A percentile compares a stretch with the other conserved stretches of the same genome.
Conservation (phyloP, 1,140 invertebrate genomes). For the Drosophila subpulchrella region DNA sequence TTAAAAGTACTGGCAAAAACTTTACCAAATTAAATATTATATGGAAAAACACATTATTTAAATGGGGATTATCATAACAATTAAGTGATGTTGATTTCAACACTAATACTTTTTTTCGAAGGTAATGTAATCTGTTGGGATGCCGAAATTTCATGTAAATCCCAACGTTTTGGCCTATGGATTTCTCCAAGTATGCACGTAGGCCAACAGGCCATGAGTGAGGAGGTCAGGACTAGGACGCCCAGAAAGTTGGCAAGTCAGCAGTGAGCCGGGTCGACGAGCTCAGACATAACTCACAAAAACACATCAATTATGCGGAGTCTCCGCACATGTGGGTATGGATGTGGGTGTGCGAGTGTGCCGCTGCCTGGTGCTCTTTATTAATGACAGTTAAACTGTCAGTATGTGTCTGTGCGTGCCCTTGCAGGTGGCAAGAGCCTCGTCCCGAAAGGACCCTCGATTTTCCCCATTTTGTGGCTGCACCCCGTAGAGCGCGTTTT, state of each 20-base stretch:
- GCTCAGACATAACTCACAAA: conserved; percentile 76
- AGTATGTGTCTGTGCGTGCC: conserved; percentile 74
- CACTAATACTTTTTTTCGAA: too few species aligned
- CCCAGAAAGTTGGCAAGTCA: conserved; percentile 71
- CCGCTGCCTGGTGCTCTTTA: conserved; percentile 59
- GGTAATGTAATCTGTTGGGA: too few species aligned
- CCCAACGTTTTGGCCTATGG: not conserved
- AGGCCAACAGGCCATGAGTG: not conserved
- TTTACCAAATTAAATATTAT: too few species aligned
- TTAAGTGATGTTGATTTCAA: too few species aligned
- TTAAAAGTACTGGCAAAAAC: too few species aligned
- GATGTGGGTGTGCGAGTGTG: conserved; percentile 3
- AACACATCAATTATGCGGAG: conserved; percentile 76
- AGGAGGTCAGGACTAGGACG: conserved; percentile 4
- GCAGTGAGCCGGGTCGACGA: conserved; percentile 54
- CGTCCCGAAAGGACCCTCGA: conserved; percentile 7
- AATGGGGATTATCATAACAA: too few species aligned
- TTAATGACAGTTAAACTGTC: conserved; percentile 82
- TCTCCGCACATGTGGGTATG: conserved; percentile 37
- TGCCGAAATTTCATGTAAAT: not conserved
- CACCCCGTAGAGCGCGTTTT: conserved; percentile 47
- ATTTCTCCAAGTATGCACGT: conserved; percentile 5
- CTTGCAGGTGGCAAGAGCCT: conserved; percentile 60
- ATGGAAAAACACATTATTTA: too few species aligned
- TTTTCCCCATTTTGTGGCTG: conserved; percentile 29